Percentiles rank a stretch among this genome's conserved stretches.
phyloP scores from a whole-genome alignment of 2,113 vertebrate species.

The Clarias batrachus region DNA sequence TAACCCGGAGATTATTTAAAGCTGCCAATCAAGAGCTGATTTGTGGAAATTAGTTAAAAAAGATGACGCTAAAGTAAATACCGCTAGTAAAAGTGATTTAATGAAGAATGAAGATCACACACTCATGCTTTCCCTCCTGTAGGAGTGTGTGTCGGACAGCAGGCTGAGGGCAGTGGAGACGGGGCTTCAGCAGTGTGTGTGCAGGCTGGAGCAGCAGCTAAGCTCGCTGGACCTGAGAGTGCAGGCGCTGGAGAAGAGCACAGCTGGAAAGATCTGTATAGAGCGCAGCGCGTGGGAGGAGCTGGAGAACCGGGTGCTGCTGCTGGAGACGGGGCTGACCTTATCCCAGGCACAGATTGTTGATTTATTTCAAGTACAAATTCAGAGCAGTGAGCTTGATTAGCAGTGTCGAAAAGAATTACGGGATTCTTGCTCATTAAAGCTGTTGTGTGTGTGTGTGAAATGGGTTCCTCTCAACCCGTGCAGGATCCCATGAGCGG shows the following conservation, averaged over 20 bases:
- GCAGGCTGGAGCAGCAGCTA: slow-evolving; percentile 69
- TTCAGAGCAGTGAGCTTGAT: not conserved
- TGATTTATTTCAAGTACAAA: not conserved
- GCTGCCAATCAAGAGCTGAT: not conserved
- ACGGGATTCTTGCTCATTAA: not conserved
- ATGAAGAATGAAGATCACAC: not conserved
- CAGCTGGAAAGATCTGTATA: slow-evolving; percentile 77
- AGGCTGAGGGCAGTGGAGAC: slow-evolving; percentile 71
- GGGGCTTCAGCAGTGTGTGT: slow-evolving; percentile 74
- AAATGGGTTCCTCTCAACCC: not conserved
- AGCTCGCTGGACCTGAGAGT: slow-evolving; percentile 72
- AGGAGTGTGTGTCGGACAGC: slow-evolving; percentile 63
- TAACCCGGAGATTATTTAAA: no score
- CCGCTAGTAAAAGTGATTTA: not conserved
- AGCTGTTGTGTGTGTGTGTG: not conserved
- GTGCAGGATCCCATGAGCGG: slow-evolving; percentile 12
- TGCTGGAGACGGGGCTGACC: slow-evolving; percentile 85
- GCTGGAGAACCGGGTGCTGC: slow-evolving; percentile 81
- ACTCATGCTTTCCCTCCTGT: slow-evolving; percentile 15
- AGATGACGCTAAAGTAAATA: not conserved
- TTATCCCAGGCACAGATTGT: slow-evolving; percentile 64
- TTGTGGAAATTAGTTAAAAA: no score
- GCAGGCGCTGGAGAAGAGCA: slow-evolving; percentile 71
- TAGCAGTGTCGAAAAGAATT: not conserved
- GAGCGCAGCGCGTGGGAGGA: slow-evolving; percentile 82